Evolutionary conservation across 2,888 invertebrate species (phyloP).

Genomic region (Noctuana brunneofusca): DNA sequence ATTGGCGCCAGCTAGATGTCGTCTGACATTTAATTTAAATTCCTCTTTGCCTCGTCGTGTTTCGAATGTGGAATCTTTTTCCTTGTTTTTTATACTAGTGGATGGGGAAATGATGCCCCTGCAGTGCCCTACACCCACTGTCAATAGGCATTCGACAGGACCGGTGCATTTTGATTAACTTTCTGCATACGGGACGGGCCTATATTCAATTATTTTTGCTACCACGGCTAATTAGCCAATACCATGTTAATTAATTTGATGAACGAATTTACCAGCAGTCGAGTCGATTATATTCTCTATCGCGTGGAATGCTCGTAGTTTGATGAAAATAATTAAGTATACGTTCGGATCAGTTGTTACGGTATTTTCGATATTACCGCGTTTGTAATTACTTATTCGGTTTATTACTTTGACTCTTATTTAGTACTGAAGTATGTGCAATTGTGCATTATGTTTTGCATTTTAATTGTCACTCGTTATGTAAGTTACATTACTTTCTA

Average conservation of each 20-base stretch:
- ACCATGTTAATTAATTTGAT: conserved; percentile 34
- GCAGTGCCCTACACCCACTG: conserved; percentile 36
- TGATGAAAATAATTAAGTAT: conserved; percentile 27
- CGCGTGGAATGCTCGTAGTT: conserved; percentile 24
- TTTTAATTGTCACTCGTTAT: no score
- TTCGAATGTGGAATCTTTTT: conserved; percentile 49
- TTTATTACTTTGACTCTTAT: conserved; percentile 4
- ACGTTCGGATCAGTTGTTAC: conserved; percentile 4
- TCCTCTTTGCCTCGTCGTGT: conserved; percentile 55
- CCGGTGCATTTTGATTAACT: conserved; percentile 51
- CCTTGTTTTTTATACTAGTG: conserved; percentile 49
- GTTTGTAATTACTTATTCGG: conserved; percentile 3
- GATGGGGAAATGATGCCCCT: conserved; percentile 44
- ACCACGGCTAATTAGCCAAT: conserved; percentile 34
- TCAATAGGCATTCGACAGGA: conserved; percentile 45
- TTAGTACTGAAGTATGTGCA: not conserved
- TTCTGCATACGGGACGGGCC: conserved; percentile 36
- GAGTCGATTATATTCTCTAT: conserved; percentile 25
- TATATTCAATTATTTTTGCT: conserved; percentile 39
- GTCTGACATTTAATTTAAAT: conserved; percentile 65
- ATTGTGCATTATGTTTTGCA: no score
- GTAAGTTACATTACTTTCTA: not conserved
- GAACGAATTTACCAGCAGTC: conserved; percentile 27
- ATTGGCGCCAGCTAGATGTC: conserved; percentile 46
- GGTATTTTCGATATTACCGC: conserved; percentile 2